Evolutionary conservation across 1,140 invertebrate genomes (phyloP).

Genomic region (Chelonus insularis): DNA sequence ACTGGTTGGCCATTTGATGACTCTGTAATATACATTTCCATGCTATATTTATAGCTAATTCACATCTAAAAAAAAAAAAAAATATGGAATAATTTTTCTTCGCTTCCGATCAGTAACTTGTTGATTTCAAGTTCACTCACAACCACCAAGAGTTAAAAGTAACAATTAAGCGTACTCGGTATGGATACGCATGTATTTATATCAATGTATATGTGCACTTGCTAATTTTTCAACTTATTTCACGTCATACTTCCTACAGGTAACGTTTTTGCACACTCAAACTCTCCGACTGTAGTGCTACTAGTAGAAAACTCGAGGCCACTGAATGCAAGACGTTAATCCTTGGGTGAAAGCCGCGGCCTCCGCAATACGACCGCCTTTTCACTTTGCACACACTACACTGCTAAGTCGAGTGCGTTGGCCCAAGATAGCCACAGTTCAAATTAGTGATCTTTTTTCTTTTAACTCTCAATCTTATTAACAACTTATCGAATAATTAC

Average conservation of each 20-base stretch:
- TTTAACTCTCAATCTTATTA: no score
- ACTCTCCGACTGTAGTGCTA: neutral
- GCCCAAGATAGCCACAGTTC: constrained; percentile 16
- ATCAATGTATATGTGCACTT: no score
- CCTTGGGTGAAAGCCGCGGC: constrained; percentile 44
- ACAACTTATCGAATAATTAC: no score
- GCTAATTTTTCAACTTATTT: no score
- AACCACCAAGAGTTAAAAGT: no score
- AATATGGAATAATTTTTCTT: no score
- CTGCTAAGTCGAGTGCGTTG: constrained; percentile 27
- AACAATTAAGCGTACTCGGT: no score
- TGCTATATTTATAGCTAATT: constrained; percentile 44
- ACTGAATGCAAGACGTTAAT: constrained; percentile 15
- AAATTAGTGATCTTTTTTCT: no score
- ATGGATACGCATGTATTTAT: no score
- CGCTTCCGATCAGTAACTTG: neutral
- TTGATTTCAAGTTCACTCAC: no score
- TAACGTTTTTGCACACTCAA: neutral
- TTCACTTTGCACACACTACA: constrained; percentile 47
- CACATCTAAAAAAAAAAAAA: no score
- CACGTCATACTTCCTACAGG: neutral
- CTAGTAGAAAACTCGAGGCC: neutral
- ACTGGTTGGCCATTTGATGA: constrained; percentile 36
- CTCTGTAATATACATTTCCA: constrained; percentile 53
- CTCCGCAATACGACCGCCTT: constrained; percentile 48